Evolutionary conservation across 2,113 vertebrate species (phyloP).

Genomic region (Megaceryle torquata): DNA sequence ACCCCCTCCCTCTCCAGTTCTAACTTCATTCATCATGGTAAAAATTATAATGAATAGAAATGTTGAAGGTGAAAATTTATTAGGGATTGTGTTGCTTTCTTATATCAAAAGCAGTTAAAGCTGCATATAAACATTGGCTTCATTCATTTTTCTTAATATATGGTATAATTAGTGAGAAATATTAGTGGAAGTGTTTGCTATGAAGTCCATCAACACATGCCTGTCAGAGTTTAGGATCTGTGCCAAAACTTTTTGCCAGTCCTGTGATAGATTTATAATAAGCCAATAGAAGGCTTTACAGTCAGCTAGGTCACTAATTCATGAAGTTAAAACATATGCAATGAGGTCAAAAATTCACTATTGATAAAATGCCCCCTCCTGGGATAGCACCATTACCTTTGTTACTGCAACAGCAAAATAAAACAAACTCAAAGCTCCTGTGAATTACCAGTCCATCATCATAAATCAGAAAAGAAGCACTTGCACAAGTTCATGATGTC

Average conservation of each 20-base stretch:
- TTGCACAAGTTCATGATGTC: constrained; percentile 34
- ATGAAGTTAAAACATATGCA: constrained; percentile 9
- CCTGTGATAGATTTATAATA: constrained; percentile 63
- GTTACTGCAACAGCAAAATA: constrained; percentile 21
- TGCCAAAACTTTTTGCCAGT: constrained; percentile 63
- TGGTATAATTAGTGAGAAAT: constrained; percentile 59
- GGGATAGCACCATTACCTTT: constrained; percentile 30
- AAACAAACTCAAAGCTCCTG: constrained; percentile 7
- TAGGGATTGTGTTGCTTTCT: constrained; percentile 55
- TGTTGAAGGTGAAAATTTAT: constrained; percentile 66
- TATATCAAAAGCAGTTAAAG: constrained; percentile 60
- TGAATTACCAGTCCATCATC: constrained; percentile 43
- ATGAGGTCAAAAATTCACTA: constrained; percentile 56
- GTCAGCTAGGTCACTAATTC: constrained; percentile 49
- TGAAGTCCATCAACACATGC: constrained; percentile 62
- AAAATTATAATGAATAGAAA: constrained; percentile 67
- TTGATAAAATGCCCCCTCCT: constrained; percentile 18
- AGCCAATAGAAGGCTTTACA: constrained; percentile 46
- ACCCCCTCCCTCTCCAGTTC: constrained; percentile 43
- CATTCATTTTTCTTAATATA: constrained; percentile 65
- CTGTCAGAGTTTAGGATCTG: constrained; percentile 62
- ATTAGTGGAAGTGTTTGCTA: constrained; percentile 62
- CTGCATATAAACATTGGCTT: constrained; percentile 57
- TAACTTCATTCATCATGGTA: constrained; percentile 65
- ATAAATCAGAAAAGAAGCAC: constrained; percentile 36